These are phyloP conservation scores for Monopterus albus DNA, from an alignment of 2,113 vertebrate genomes.

Conservation along the genomic window DNA sequence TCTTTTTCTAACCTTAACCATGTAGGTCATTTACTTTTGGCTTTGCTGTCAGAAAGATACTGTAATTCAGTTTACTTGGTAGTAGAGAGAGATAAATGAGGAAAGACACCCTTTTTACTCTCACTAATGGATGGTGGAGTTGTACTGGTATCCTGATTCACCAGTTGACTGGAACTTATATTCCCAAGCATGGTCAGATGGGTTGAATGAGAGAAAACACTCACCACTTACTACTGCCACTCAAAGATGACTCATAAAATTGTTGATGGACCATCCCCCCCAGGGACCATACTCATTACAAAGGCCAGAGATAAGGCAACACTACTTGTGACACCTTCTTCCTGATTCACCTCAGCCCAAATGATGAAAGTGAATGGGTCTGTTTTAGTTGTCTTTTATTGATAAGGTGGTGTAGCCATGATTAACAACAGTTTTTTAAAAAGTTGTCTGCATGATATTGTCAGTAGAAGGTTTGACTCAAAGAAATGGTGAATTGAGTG, in stretches of 20 bases:
- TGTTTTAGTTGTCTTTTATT: conserved; percentile 20
- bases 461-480: neutral
- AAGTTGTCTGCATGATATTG: neutral
- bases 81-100: neutral
- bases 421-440: conserved; percentile 20
- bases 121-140: conserved; percentile 24
- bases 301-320: conserved; percentile 43
- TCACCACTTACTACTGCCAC: conserved; percentile 45
- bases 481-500: neutral
- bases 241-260: conserved; percentile 62
- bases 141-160: conserved; percentile 30
- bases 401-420: neutral
- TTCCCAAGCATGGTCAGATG: conserved; percentile 29
- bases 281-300: conserved; percentile 43
- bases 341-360: conserved; percentile 47
- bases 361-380: conserved; percentile 21
- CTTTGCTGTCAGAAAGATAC: conserved; percentile 10
- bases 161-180: conserved; percentile 35
- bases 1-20: too few relatives aligned
- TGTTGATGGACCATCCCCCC: conserved; percentile 57
- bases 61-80: conserved; percentile 1
- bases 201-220: conserved; percentile 41
- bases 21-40: too few relatives aligned
- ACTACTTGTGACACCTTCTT: conserved; percentile 59
- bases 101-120: neutral